Percentiles rank a stretch among this genome's conserved stretches.
phyloP scores from a whole-genome alignment of 2,888 invertebrate genomes.

The Drosophila hamatofila region DNA sequence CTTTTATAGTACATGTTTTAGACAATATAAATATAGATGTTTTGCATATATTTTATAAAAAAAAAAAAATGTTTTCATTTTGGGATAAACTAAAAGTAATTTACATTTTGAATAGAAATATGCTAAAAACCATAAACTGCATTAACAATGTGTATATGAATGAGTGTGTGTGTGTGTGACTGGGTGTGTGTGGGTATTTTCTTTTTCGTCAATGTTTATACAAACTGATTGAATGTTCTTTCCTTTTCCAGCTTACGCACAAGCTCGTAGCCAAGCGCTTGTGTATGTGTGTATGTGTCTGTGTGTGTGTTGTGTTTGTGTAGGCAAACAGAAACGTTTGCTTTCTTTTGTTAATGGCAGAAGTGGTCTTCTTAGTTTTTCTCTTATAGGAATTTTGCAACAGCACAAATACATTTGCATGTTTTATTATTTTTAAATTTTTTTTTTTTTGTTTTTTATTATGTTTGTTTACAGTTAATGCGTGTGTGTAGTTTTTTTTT shows the following conservation, averaged over 20 bases:
- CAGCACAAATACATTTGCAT: conserved; percentile 47
- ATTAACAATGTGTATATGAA: conserved; percentile 43
- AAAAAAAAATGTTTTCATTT: conserved; percentile 15
- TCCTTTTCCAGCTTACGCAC: conserved; percentile 3
- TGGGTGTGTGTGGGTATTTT: background rate
- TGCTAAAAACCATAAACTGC: conserved; percentile 43
- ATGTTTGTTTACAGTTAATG: conserved; percentile 31
- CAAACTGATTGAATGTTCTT: conserved; percentile 52
- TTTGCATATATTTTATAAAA: conserved; percentile 30
- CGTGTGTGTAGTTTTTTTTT: background rate
- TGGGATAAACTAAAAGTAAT: conserved; percentile 32
- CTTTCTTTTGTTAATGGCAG: conserved; percentile 1
- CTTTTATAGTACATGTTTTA: conserved; percentile 55
- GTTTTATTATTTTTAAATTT: conserved; percentile 9
- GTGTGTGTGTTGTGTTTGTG: conserved; percentile 6
- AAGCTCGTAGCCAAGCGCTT: background rate
- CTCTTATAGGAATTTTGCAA: conserved; percentile 50
- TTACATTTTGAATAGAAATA: conserved; percentile 42
- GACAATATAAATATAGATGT: conserved; percentile 49
- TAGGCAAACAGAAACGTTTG: background rate
- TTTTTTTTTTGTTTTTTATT: conserved; percentile 13
- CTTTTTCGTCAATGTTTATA: conserved; percentile 28
- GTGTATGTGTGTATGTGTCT: background rate
- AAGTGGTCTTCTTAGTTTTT: conserved; percentile 25
- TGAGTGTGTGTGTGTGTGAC: conserved; percentile 12